Conservation (phyloP, 2,113 vertebrate species). For the Percina caprodes region DNA sequence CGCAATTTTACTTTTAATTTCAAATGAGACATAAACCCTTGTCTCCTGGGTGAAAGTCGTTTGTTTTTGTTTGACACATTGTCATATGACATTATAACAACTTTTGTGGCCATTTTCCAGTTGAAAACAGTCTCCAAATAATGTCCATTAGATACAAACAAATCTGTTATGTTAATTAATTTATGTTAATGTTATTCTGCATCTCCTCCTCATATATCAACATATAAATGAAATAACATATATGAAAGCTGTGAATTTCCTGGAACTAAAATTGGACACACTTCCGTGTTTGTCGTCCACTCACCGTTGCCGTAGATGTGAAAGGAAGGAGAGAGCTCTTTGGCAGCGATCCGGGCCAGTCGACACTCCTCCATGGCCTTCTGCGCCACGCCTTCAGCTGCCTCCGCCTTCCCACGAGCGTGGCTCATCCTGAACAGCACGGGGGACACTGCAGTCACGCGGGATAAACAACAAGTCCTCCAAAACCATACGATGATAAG, state of each 20-base stretch:
- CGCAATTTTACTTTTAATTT: too few relatives aligned
- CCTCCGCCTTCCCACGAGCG: constrained; percentile 94
- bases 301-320: constrained; percentile 97
- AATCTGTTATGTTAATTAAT: not conserved
- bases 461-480: too few relatives aligned
- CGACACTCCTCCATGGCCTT: constrained; percentile 94
- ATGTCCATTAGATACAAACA: not conserved
- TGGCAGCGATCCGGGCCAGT: constrained; percentile 96
- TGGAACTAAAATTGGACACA: not conserved
- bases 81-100: too few relatives aligned
- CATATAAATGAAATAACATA: not conserved
- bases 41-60: too few relatives aligned
- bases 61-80: too few relatives aligned
- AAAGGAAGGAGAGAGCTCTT: constrained; percentile 98
- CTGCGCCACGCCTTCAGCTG: constrained; percentile 91
- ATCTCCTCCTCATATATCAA: too few relatives aligned
- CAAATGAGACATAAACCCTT: too few relatives aligned
- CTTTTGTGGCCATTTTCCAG: too few relatives aligned
- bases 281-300: constrained; percentile 51
- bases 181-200: not conserved
- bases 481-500: too few relatives aligned
- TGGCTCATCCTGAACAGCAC: constrained; percentile 90
- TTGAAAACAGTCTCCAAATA: not conserved
- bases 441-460: constrained; percentile 21
- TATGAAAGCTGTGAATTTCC: not conserved